Evolutionary conservation across 2,797 vertebrate species (phyloP).

Genomic region (Coilia nasus): DNA sequence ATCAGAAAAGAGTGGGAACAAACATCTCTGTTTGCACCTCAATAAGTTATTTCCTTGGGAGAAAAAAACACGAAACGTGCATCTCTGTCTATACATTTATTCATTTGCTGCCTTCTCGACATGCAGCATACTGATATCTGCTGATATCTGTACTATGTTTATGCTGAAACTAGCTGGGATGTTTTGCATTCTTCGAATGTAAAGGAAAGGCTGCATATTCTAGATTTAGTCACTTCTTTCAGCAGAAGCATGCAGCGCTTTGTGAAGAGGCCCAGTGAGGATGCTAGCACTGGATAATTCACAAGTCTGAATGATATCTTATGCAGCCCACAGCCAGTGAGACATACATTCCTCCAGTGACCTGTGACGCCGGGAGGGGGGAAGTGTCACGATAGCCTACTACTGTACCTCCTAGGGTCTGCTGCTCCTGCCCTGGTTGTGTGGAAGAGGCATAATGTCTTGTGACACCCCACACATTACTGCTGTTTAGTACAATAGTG

Average conservation of each 20-base stretch:
- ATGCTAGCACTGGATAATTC: not conserved
- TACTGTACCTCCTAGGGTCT: not conserved
- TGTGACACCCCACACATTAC: conserved; percentile 27
- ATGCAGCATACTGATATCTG: not conserved
- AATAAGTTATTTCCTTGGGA: not conserved
- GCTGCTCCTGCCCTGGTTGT: not conserved
- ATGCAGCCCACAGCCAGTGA: not conserved
- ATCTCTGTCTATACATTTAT: not conserved
- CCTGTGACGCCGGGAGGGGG: not conserved
- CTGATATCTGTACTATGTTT: not conserved
- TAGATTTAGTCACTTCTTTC: not conserved
- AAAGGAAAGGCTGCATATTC: not conserved
- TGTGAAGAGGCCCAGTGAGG: not conserved
- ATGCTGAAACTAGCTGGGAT: not conserved
- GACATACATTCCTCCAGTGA: not conserved
- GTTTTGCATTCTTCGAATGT: not conserved
- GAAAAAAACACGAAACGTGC: not conserved
- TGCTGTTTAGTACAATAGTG: conserved; percentile 25
- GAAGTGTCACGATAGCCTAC: conserved; percentile 12
- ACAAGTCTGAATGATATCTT: not conserved
- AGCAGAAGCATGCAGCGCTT: not conserved
- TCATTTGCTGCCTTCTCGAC: not conserved
- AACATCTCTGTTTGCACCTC: not conserved
- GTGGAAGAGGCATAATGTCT: conserved; percentile 16
- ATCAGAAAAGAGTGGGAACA: not conserved